A percentile compares a stretch with the other conserved stretches of the same genome.
phyloP scores from a whole-genome alignment of 1,140 invertebrate species.

The Listronotus oregonensis region DNA sequence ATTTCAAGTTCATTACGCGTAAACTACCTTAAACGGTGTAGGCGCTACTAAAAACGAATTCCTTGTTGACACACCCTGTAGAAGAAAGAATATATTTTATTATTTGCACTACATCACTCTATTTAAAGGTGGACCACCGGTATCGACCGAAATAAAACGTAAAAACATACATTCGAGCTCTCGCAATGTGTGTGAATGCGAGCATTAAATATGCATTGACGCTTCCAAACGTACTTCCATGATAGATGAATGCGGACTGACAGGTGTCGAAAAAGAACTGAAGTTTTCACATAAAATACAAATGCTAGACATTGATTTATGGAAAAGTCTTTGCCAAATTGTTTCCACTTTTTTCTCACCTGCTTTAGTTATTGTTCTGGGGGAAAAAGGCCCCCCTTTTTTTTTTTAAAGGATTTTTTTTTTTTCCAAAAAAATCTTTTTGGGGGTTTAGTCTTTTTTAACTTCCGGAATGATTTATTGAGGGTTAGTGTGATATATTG shows the following conservation, averaged over 20 bases:
- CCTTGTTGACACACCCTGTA: no score
- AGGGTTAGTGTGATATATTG: slow-evolving; percentile 23
- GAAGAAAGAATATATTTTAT: no score
- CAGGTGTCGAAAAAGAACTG: slow-evolving; percentile 30
- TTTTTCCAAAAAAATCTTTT: no score
- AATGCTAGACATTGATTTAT: slow-evolving; percentile 28
- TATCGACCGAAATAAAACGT: no score
- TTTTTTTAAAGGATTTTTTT: no score
- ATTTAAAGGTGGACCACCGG: no score
- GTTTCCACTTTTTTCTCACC: slow-evolving; percentile 28
- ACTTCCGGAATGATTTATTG: slow-evolving; percentile 17
- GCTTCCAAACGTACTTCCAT: slow-evolving; percentile 18
- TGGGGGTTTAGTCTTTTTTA: slow-evolving; percentile 8
- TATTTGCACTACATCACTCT: no score
- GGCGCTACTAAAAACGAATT: no score
- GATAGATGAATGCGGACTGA: slow-evolving; percentile 28
- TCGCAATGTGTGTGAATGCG: slow-evolving; percentile 20
- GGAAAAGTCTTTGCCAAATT: slow-evolving; percentile 33
- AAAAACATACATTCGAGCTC: no score
- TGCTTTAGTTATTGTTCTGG: slow-evolving; percentile 23
- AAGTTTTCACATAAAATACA: slow-evolving; percentile 33
- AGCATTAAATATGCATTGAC: slow-evolving; percentile 32
- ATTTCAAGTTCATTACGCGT: no score
- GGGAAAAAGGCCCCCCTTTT: no score
- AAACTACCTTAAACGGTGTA: no score